Percentiles rank a stretch among this genome's conserved stretches.
Conservation (phyloP, 2,113 vertebrate species). For the Thalassoma bifasciatum region DNA sequence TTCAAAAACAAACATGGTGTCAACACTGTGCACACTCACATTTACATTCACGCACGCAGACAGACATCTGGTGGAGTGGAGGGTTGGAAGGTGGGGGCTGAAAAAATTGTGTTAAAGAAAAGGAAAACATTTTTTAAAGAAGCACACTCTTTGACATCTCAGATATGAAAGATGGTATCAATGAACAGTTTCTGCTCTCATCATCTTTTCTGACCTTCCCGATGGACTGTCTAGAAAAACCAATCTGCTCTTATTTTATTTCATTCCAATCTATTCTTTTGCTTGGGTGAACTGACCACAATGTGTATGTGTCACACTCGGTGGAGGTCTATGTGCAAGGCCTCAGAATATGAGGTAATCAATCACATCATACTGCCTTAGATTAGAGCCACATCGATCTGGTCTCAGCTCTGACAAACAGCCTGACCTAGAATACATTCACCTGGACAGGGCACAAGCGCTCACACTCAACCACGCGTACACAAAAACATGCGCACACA, state of each 20-base stretch:
- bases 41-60: slow-evolving; percentile 38
- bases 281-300: slow-evolving; percentile 60
- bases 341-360: slow-evolving; percentile 76
- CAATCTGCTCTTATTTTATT: slow-evolving; percentile 75
- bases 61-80: not conserved
- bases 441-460: slow-evolving; percentile 56
- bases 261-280: slow-evolving; percentile 64
- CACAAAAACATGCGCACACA: slow-evolving; percentile 31
- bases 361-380: slow-evolving; percentile 74
- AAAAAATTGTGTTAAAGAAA: slow-evolving; percentile 22
- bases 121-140: slow-evolving; percentile 31
- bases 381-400: slow-evolving; percentile 78
- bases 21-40: slow-evolving; percentile 37
- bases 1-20: slow-evolving; percentile 61
- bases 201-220: slow-evolving; percentile 68
- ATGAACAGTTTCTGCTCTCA: slow-evolving; percentile 66
- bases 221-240: slow-evolving; percentile 58
- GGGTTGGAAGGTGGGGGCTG: not conserved
- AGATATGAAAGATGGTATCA: slow-evolving; percentile 68
- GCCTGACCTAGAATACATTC: slow-evolving; percentile 69
- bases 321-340: slow-evolving; percentile 55
- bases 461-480: slow-evolving; percentile 32
- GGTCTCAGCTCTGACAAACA: slow-evolving; percentile 73
- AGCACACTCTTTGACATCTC: slow-evolving; percentile 30
- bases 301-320: slow-evolving; percentile 22